phyloP scores from a whole-genome alignment of 2,113 vertebrate species.

The Gorsachius goisagi region DNA sequence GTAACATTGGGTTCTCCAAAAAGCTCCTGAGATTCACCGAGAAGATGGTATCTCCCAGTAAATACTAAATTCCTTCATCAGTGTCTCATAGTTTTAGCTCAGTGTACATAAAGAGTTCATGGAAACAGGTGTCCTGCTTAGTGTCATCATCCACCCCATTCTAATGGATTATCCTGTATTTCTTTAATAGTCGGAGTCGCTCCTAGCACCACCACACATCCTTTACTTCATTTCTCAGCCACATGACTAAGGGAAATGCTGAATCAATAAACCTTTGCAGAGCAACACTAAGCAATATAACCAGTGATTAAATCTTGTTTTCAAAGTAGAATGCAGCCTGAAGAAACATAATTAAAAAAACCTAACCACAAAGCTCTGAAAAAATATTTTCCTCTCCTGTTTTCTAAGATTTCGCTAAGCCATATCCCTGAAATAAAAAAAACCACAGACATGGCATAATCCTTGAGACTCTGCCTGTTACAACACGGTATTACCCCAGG shows the following conservation, averaged over 20 bases:
- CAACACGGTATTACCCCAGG: neutral
- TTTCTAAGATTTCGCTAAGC: neutral
- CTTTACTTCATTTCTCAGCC: neutral
- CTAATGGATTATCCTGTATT: neutral
- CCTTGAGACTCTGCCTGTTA: conserved; percentile 23
- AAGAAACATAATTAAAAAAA: conserved; percentile 22
- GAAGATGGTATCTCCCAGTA: neutral
- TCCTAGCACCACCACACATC: neutral
- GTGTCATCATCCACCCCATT: neutral
- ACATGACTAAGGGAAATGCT: neutral
- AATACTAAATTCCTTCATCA: neutral
- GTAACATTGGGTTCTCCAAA: neutral
- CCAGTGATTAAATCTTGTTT: conserved; percentile 34
- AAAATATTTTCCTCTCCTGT: neutral
- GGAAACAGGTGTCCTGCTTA: neutral
- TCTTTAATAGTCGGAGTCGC: fast-evolving
- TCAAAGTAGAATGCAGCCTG: conserved; percentile 18
- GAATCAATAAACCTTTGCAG: conserved; percentile 29
- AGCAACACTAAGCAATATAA: conserved; percentile 29
- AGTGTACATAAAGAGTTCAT: neutral
- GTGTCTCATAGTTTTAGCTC: neutral
- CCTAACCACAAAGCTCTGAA: neutral
- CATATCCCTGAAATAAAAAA: neutral
- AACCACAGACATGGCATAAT: conserved; percentile 29
- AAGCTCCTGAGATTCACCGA: neutral